Conservation (phyloP, 1,140 invertebrate species). For the Campoletis sonorensis region DNA sequence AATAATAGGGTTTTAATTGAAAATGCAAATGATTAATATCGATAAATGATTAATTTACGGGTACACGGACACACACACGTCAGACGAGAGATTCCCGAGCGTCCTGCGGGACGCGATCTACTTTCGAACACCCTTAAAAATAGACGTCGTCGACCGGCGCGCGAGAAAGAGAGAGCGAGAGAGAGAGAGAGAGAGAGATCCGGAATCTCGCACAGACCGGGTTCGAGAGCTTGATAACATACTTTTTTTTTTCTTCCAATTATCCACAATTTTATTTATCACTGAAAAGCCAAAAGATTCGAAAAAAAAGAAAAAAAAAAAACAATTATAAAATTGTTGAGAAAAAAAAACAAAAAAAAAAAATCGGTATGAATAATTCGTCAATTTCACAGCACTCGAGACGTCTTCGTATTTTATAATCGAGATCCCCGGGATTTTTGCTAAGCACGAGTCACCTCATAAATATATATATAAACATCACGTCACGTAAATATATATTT, state of each 20-base stretch:
- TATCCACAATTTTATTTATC: conserved; percentile 16
- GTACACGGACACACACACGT: background rate
- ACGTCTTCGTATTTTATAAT: conserved; percentile 2
- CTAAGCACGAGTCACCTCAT: background rate
- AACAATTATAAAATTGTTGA: background rate
- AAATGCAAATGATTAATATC: too few relatives aligned
- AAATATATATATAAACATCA: background rate
- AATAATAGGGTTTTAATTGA: too few relatives aligned
- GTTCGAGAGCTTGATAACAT: conserved; percentile 5
- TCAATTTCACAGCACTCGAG: background rate
- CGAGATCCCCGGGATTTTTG: conserved; percentile 13
- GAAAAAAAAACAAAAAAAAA: too few relatives aligned
- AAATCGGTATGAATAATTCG: background rate
- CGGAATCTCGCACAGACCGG: conserved; percentile 34
- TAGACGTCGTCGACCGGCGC: conserved; percentile 33
- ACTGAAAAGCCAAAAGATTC: background rate
- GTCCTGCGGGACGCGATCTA: conserved; percentile 46
- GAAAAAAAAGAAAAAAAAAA: background rate
- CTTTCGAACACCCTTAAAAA: conserved; percentile 48
- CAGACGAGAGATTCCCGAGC: conserved; percentile 28
- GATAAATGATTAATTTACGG: background rate
- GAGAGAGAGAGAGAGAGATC: conserved; percentile 3
- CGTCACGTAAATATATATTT: background rate
- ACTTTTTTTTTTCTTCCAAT: background rate
- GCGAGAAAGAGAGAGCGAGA: background rate